Base-by-base conservation (phyloP, 2,888 invertebrate genomes). In the Drosophila mimica region DNA sequence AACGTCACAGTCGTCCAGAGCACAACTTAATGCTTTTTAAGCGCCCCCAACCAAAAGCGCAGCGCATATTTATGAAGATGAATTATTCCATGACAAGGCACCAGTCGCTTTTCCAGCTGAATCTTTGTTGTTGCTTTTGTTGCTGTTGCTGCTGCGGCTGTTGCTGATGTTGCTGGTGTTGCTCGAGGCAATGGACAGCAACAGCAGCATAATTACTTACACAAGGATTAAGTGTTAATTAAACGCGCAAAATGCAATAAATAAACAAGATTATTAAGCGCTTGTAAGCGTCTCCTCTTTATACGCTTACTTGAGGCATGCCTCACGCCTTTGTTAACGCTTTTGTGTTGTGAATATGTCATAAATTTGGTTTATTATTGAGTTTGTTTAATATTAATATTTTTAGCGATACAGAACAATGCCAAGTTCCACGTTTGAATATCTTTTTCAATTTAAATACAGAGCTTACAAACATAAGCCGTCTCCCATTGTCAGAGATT, bases 201-300 rank as follows among this genome's bases (percentile, higher is more conserved):
- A 59, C 71, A 67, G 70, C 77, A 79, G 78, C 76, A 81, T 90
- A 88, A 88, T 88, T 88, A 88, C 88, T 88, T 90, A 88, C 88
- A 89, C 81, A 88, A 82, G 91, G 86, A 88, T 90, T 89, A 88
- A 90, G 89, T 83, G 88, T 89, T 88, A 88, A 88, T 88, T 90
- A 88, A 91, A 89, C 88, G 89, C 81, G 95, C 95, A 88, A 96
- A 95, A 84, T 95, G 94, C 66, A 96, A 91, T 92, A 96, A 96
- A 86, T 86, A 86, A 86, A 90, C 90, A 90, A 85, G 89, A 84
- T 84, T 83, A 81, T 89, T 84, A 61, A 85, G 82, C 88, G 94
- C 93, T 74, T 63, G 74, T 65, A 70, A 73, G 76, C 62, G 70
- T 38, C 38, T 38, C 36, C 56, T 6, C 9, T 9, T 17, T 49